Base-by-base conservation (phyloP, 2,888 invertebrate genomes). In the Plusia festucae region DNA sequence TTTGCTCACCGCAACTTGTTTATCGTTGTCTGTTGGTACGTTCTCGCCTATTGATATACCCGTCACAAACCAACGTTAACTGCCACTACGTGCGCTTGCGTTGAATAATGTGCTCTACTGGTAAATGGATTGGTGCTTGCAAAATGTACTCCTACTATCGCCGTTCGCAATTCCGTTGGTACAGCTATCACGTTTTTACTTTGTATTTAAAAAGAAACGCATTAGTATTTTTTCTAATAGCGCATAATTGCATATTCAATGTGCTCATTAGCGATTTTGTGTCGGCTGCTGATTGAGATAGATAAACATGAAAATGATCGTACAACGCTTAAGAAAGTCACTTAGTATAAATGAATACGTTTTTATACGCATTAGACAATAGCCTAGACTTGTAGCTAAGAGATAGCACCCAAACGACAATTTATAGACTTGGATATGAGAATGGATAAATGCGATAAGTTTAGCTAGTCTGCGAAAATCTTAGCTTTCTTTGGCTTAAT, bases 41-140 rank as follows among this genome's bases (percentile, higher is more conserved):
- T 81, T 80, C 81, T 81, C 77, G 68, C 68, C 81, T 81, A 78
- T 84, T 80, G 79, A 78, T 79, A 73, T 68, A 72, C 66, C 54
- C 61, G 73, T 73, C 76, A 69, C 73, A 78, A 68, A 46, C 53
- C 49, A 57, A 13, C 57, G 55, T 72, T 76, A 66, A 70, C 78
- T 32, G 66, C 65, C 40, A 49, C 52, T 54, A 60, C 63, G 68
- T 68, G 69, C 67, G 52, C 56, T 55, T 65, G 66, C 71, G 60
- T 76, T 68, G 65, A 64, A 81, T 76, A 74, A 75, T 84, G 73
- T 73, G 70, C 79, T 79, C 70, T 81, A 81, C 55, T 60, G 58
- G 53, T 60, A n/a, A 61, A 59, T 6, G 61, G 56, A 78, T 81
- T 78, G 66, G 70, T 65, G 66, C 60, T 58, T 76, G 54, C 34